Conservation (phyloP, 2,797 vertebrate species). For the Enteromius unitaeniatus region DNA sequence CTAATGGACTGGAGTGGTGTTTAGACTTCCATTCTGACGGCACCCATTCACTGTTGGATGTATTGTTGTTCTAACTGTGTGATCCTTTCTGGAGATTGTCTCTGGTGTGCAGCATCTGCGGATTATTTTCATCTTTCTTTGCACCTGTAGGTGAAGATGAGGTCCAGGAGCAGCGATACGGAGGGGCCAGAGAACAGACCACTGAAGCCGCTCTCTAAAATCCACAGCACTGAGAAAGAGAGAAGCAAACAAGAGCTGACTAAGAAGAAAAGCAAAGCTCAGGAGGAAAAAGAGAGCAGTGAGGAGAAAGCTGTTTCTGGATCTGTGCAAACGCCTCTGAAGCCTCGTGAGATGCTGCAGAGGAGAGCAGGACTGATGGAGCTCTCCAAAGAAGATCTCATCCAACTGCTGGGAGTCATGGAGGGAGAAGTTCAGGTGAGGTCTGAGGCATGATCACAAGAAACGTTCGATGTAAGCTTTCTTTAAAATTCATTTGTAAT, state of each 20-base stretch:
- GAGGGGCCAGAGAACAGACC: constrained; percentile 81
- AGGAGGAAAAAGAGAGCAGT: constrained; percentile 76
- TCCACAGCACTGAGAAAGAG: constrained; percentile 77
- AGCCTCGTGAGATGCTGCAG: constrained; percentile 70
- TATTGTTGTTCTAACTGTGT: neutral
- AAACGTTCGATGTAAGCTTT: neutral
- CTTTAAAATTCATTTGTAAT: too few relatives aligned
- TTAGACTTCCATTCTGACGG: neutral
- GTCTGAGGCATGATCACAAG: neutral
- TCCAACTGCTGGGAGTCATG: constrained; percentile 93
- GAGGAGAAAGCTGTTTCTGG: constrained; percentile 69
- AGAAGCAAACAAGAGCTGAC: constrained; percentile 77
- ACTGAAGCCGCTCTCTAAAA: constrained; percentile 74
- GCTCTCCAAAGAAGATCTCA: constrained; percentile 86
- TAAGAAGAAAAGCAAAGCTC: constrained; percentile 82
- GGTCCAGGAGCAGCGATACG: constrained; percentile 86
- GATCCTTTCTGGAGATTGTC: neutral
- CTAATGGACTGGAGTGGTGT: neutral
- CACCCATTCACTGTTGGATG: neutral
- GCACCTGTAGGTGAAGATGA: constrained; percentile 82
- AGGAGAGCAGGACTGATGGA: constrained; percentile 76
- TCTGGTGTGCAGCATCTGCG: neutral
- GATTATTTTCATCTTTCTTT: neutral
- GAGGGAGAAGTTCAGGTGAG: constrained; percentile 96
- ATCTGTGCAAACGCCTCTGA: constrained; percentile 78